phyloP scores from a whole-genome alignment of 2,888 invertebrate genomes.

The Lycocerus yunnanus region DNA sequence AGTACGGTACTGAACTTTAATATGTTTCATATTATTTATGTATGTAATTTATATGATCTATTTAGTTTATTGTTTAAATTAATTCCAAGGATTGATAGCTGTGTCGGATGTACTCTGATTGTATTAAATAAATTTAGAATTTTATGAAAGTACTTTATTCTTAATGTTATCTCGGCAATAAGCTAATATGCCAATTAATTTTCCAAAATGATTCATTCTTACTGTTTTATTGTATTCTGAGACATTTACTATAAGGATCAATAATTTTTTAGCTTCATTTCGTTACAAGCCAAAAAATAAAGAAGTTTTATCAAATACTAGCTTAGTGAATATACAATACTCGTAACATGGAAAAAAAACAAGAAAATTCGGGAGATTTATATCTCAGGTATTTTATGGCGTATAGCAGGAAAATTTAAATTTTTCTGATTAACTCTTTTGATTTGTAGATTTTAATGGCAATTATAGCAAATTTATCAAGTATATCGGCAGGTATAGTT shows the following conservation, averaged over 20 bases:
- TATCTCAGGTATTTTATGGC: neutral
- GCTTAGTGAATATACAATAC: too few species aligned
- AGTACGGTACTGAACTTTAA: too few species aligned
- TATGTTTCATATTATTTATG: too few species aligned
- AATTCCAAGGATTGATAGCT: too few species aligned
- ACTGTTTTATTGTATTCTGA: neutral
- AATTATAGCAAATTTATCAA: slow-evolving; percentile 57
- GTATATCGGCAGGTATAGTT: slow-evolving; percentile 62
- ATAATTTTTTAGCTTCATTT: neutral
- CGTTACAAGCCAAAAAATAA: neutral
- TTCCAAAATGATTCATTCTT: neutral
- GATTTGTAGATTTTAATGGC: slow-evolving; percentile 57
- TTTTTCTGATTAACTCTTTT: neutral
- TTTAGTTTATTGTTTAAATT: too few species aligned
- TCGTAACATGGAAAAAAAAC: too few species aligned
- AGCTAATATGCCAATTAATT: neutral
- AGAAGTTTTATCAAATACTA: too few species aligned
- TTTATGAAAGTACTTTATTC: neutral
- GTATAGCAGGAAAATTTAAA: neutral
- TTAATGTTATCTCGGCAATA: neutral
- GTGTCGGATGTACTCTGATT: neutral
- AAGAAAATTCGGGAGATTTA: neutral
- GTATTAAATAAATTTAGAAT: neutral
- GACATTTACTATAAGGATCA: neutral
- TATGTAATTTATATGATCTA: too few species aligned